Conservation (phyloP, 2,888 invertebrate genomes). For the Xiphydria camelus region DNA sequence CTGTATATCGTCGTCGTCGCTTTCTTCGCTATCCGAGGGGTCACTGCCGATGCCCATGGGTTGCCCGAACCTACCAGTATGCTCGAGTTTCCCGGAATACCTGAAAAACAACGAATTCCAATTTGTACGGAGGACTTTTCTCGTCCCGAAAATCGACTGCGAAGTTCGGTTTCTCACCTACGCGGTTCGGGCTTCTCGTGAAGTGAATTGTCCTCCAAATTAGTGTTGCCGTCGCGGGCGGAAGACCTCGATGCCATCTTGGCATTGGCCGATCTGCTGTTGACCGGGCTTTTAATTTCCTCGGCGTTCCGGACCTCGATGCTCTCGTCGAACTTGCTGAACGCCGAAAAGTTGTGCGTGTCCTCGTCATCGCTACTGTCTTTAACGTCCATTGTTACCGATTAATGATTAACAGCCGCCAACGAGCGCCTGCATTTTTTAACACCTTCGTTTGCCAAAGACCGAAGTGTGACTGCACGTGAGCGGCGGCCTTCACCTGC, state of each 20-base stretch:
- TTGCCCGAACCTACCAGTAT: conserved; percentile 30
- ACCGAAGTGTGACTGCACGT: too few species aligned
- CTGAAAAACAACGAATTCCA: too few species aligned
- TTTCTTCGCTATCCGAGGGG: conserved; percentile 51
- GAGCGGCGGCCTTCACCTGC: too few species aligned
- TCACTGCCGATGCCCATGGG: conserved; percentile 41
- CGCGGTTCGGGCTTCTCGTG: conserved; percentile 27
- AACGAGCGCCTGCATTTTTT: too few species aligned
- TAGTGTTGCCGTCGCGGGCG: conserved; percentile 8
- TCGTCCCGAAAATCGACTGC: too few species aligned
- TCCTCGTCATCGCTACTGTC: conserved; percentile 40
- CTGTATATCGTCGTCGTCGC: conserved; percentile 49
- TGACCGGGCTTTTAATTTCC: conserved; percentile 62
- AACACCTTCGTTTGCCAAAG: too few species aligned
- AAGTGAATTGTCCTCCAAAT: conserved; percentile 33
- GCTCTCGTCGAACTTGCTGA: conserved; percentile 61
- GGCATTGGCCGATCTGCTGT: conserved; percentile 26
- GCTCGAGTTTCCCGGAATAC: conserved; percentile 22
- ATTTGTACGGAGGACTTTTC: too few species aligned
- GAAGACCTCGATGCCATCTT: conserved; percentile 7
- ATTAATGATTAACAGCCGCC: too few species aligned
- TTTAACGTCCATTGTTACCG: conserved; percentile 13
- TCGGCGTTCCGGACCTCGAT: conserved; percentile 63
- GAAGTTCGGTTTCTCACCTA: conserved; percentile 29
- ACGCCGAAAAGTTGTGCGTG: conserved; percentile 39